Evolutionary conservation across 2,113 vertebrate genomes (phyloP), one percentile per base, ranked within the genome.

Genomic region (Geothlypis trichas): DNA sequence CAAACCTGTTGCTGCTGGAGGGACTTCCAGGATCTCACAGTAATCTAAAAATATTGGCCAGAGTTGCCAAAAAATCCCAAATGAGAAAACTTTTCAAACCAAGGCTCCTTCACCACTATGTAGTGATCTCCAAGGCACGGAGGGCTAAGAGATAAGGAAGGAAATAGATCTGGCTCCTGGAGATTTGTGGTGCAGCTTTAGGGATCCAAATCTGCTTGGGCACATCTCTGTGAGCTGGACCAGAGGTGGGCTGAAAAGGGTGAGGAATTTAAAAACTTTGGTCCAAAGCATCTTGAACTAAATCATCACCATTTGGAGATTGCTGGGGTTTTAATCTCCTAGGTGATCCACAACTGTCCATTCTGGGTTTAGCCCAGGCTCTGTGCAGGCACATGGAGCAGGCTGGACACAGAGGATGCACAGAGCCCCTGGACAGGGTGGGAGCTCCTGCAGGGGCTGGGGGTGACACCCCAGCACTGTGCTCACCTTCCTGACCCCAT

Each of bases 341-440:
- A 1, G 35, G 23, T n/a, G 49, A n/a, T 65, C 17, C 33, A 42
- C 35, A 31, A 5, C 14, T 28, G 19, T 18, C 18, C 6, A 2
- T n/a, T 18, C 19, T 71, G 57, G 42, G 41, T 57, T 72, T 11
- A 66, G 47, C 71, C 46, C 5, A 13, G 17, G 10, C 74, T 41
- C 62, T 68, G 57, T 35, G 16, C 19, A 15, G 41, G 15, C 13
- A 20, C 15, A 57, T 35, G 80, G 21, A 31, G 42, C 63, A 58
- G 65, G 8, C 28, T 17, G 78, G 52, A 12, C 41, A 42, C 46
- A 46, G 39, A 1, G 6, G 33, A 31, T 4, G 7, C 51, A 22
- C 3, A 27, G 5, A 27, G 5, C n/a, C 55, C 1, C 0, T 21
- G 21, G 16, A 26, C 4, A 1, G 4, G 14, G 39, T 1, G 33